Conservation (phyloP, 2,113 vertebrate species). For the Steatornis caripensis region DNA sequence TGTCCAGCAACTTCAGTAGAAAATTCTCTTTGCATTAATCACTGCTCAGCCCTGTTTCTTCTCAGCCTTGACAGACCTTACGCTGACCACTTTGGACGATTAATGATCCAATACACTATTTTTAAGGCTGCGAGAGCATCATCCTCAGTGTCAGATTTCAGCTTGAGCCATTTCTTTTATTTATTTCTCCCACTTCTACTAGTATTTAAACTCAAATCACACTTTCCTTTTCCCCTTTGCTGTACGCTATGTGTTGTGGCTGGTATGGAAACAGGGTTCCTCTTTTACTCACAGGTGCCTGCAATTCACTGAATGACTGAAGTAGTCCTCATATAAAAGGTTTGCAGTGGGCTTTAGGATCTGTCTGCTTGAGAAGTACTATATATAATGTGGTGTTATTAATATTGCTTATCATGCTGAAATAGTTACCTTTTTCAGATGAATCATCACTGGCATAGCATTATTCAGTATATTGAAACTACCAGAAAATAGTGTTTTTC, state of each 20-base stretch:
- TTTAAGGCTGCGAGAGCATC: neutral
- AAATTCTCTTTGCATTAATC: neutral
- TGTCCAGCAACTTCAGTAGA: neutral
- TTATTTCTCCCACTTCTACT: neutral
- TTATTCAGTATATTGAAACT: conserved; percentile 56
- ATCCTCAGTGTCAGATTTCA: neutral
- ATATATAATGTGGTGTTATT: conserved; percentile 42
- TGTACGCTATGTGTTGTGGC: neutral
- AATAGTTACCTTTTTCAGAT: conserved; percentile 61
- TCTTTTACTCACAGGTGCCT: neutral
- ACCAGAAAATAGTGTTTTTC: conserved; percentile 58
- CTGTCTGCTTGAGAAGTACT: conserved; percentile 13
- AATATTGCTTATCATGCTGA: conserved; percentile 52
- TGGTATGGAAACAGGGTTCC: neutral
- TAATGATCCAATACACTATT: neutral
- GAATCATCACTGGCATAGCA: conserved; percentile 30
- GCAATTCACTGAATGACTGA: neutral
- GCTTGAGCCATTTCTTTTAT: neutral
- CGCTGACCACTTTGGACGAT: neutral
- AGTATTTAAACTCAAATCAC: neutral
- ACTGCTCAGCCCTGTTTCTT: neutral
- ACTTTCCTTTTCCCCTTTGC: neutral
- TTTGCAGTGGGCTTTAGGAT: conserved; percentile 7
- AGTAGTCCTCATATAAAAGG: neutral
- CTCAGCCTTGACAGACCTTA: neutral